phyloP scores from a whole-genome alignment of 1,140 invertebrate species.

The Vollenhovia emeryi region DNA sequence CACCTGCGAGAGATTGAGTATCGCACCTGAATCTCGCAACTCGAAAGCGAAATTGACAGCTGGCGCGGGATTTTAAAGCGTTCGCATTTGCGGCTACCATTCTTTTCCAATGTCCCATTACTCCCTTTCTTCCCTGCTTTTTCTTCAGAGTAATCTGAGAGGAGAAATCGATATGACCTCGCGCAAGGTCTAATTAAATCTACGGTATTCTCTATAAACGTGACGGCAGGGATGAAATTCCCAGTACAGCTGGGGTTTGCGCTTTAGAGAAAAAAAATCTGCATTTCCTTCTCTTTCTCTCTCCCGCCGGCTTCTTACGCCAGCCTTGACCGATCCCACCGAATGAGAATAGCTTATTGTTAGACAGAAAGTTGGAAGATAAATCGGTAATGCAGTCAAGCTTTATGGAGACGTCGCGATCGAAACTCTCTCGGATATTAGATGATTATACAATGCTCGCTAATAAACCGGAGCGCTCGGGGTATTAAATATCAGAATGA shows the following conservation, averaged over 20 bases:
- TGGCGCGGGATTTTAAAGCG: conserved; percentile 16
- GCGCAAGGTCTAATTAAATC: conserved; percentile 70
- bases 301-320: background rate
- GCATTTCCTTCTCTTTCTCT: background rate
- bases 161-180: conserved; percentile 70
- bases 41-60: conserved; percentile 29
- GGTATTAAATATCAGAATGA: conserved; percentile 45
- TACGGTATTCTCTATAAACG: conserved; percentile 62
- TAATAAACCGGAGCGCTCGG: conserved; percentile 8
- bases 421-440: background rate
- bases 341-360: conserved; percentile 40
- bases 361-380: conserved; percentile 12
- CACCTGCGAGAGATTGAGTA: background rate
- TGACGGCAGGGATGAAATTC: conserved; percentile 58
- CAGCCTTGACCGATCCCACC: conserved; percentile 6
- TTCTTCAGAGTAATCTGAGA: conserved; percentile 50
- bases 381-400: conserved; percentile 31
- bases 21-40: background rate
- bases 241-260: conserved; percentile 38
- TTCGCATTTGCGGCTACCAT: background rate
- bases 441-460: conserved; percentile 12
- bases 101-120: background rate
- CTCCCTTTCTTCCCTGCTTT: background rate
- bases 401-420: conserved; percentile 21
- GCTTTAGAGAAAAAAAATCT: conserved; percentile 60